Percentiles rank a stretch among this genome's conserved stretches.
These are phyloP conservation scores for Noctilio leporinus DNA, from an alignment of 2,113 vertebrate genomes.

Conservation along the genomic window DNA sequence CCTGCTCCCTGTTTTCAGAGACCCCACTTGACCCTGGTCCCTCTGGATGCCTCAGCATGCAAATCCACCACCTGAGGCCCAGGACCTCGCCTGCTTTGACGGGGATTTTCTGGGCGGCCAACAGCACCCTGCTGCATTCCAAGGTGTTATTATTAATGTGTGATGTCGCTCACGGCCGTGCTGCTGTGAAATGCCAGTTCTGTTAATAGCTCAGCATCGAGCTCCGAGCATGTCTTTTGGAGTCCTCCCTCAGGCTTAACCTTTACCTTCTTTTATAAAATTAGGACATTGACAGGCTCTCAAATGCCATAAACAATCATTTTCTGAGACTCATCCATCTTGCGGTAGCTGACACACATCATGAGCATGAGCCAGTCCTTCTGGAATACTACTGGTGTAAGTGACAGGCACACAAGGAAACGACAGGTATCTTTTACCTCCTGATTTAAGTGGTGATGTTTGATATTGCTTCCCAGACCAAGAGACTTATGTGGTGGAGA, in stretches of 20 bases:
- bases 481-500: background rate
- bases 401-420: background rate
- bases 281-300: background rate
- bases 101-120: background rate
- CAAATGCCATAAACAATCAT: background rate
- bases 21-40: background rate
- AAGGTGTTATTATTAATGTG: slow-evolving; percentile 2
- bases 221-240: background rate
- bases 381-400: background rate
- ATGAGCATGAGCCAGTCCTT: background rate
- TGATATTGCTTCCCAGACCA: background rate
- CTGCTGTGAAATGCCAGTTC: background rate
- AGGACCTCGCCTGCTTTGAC: background rate
- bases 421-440: background rate
- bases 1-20: background rate
- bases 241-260: background rate
- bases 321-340: slow-evolving; percentile 5
- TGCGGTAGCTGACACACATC: background rate
- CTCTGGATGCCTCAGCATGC: background rate
- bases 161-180: background rate
- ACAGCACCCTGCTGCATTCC: background rate
- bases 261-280: background rate
- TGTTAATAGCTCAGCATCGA: background rate
- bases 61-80: background rate
- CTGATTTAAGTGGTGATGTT: background rate